Evolutionary conservation across 2,113 vertebrate species (phyloP).

Genomic region (Geococcyx californianus): DNA sequence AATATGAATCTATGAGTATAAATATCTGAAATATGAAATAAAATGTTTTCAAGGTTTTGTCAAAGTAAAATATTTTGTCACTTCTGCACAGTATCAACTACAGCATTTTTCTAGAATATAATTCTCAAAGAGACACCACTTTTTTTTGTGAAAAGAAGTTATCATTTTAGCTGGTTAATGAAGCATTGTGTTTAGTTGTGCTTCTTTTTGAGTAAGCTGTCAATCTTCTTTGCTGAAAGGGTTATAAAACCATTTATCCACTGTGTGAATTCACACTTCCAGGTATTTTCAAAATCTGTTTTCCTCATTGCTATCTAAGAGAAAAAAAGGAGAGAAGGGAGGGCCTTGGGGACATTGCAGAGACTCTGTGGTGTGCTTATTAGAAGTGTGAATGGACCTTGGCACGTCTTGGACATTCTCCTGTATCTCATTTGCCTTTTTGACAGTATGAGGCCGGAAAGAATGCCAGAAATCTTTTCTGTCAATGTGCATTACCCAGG

Average conservation of each 20-base stretch:
- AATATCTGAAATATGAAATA: constrained; percentile 4
- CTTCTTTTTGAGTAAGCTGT: not conserved
- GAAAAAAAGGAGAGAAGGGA: not conserved
- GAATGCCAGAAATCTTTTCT: not conserved
- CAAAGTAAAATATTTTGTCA: constrained; percentile 35
- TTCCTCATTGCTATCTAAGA: not conserved
- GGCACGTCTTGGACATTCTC: not conserved
- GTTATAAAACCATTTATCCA: not conserved
- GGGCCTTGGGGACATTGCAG: not conserved
- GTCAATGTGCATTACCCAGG: not conserved
- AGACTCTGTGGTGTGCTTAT: not conserved
- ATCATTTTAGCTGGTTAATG: constrained; percentile 11
- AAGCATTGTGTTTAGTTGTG: constrained; percentile 20
- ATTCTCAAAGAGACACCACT: not conserved
- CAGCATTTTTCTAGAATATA: not conserved
- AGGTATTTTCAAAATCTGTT: constrained; percentile 37
- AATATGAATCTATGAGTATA: not conserved
- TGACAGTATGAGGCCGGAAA: not conserved
- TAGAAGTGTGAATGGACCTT: constrained; percentile 22
- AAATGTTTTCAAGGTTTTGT: not conserved
- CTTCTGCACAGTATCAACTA: not conserved
- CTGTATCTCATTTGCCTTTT: constrained; percentile 6
- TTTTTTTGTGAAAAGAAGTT: constrained; percentile 1
- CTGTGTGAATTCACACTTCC: not conserved
- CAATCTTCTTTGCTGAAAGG: constrained; percentile 25